Base-by-base conservation (phyloP, 1,140 invertebrate species). In the Saxidomus purpurata region DNA sequence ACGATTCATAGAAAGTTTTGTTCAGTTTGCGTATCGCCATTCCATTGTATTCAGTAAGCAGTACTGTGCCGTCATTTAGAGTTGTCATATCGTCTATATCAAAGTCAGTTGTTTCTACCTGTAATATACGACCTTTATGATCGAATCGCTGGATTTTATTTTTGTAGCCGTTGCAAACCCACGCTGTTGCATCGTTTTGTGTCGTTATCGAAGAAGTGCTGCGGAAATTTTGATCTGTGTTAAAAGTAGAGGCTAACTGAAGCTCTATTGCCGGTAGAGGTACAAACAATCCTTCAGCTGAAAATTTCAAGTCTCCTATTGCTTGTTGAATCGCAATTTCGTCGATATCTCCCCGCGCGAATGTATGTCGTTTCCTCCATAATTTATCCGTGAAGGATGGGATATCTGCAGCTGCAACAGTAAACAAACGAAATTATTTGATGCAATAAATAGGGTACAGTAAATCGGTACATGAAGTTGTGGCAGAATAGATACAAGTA, bases 31-130 rank as follows among this genome's bases (percentile, higher is more conserved):
- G 55, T 36, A 88, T 81, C 15, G 52, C 38, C 77, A 38, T 80
- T 0, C 86, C 86, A 25, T 88, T 36, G 40, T 80, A 69, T 40
- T 88, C 86, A 49, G 86, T 88, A 11, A 88, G 11, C 49, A 88
- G 40, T 17, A 88, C 86, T 2, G 76, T 88, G 0, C 86, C 86
- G 19, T 88, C 86, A 55, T 79, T 34, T 15, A 80, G 34, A 0
- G 86, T 81, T 22, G 59, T 81, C 86, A 88, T 88, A 28, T 88
- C 86, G 61, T 88, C 86, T n/a, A 88, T 81, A 67, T 88, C 86
- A 52, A 52, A 88, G 1, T 88, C 86, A 13, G 86, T 88, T 13
- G 86, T 79, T 4, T 88, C 86, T 11, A 79, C 47, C 25, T 80
- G 49, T 34, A 88, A 3, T 1, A 88, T 69, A 19, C 86, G 55